phyloP scores from a whole-genome alignment of 2,797 vertebrate genomes.

The Sciaenops ocellatus region DNA sequence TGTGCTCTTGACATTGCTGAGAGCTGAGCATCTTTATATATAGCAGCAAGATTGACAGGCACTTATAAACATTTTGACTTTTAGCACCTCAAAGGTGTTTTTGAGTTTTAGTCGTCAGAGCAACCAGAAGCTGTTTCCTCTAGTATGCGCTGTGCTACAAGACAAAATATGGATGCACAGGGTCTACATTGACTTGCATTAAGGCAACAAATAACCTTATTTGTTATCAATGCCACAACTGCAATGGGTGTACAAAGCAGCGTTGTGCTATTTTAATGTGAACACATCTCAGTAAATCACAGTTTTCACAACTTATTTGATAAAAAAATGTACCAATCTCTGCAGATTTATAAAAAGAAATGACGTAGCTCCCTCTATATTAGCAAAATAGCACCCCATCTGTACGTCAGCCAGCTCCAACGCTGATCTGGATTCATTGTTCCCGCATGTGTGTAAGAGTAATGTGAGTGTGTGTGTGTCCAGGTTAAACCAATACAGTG shows the following conservation, averaged over 20 bases:
- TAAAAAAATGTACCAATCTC: not conserved
- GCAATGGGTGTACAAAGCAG: not conserved
- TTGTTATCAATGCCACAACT: conserved; percentile 30
- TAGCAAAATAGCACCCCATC: not conserved
- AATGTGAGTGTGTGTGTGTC: conserved; percentile 12
- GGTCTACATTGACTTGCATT: not conserved
- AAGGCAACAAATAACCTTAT: conserved; percentile 19
- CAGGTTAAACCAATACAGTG: conserved; percentile 21
- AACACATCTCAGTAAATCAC: not conserved
- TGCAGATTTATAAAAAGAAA: not conserved
- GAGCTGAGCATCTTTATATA: conserved; percentile 50
- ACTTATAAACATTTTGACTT: conserved; percentile 63
- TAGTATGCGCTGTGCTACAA: not conserved
- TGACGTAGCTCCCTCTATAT: not conserved
- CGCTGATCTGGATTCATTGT: not conserved
- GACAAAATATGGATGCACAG: not conserved
- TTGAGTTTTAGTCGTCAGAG: conserved; percentile 12
- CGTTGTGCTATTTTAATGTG: not conserved
- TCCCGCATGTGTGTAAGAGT: not conserved
- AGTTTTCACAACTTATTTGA: not conserved
- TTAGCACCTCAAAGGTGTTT: conserved; percentile 43
- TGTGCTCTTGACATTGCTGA: conserved; percentile 54
- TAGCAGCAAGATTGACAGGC: conserved; percentile 43
- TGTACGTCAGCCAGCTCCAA: not conserved
- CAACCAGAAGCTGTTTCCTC: conserved; percentile 6